Conservation (phyloP, 2,113 vertebrate genomes). For the Hemiprocne comata region DNA sequence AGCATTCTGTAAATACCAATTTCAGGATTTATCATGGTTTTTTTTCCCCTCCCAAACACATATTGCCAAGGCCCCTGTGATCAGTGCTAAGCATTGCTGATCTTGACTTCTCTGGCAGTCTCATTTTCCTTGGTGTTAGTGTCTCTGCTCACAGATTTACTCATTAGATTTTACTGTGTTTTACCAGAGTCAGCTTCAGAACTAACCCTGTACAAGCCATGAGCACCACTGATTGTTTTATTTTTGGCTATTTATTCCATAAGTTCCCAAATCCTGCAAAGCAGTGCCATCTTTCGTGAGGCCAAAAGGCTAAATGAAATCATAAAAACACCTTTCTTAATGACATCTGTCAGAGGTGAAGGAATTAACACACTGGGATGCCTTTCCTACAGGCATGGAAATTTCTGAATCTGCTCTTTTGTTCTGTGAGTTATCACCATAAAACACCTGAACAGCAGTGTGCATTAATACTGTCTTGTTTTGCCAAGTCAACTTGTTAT, state of each 20-base stretch:
- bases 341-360: background rate
- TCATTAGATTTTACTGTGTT: background rate
- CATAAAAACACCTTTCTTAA: no score
- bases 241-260: background rate
- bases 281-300: background rate
- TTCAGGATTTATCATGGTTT: background rate
- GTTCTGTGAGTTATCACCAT: background rate
- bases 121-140: background rate
- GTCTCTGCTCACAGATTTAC: background rate
- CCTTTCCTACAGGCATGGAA: background rate
- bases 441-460: background rate
- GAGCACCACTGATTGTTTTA: background rate
- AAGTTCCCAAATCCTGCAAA: background rate
- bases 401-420: background rate
- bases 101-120: background rate
- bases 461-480: background rate
- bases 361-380: rapidly evolving
- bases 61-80: background rate
- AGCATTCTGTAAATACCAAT: background rate
- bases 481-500: background rate
- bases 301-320: background rate
- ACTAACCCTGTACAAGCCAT: background rate
- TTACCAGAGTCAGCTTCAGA: background rate
- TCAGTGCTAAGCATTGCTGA: background rate
- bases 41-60: background rate